Conservation (phyloP, 2,113 vertebrate genomes). For the Tautogolabrus adspersus region DNA sequence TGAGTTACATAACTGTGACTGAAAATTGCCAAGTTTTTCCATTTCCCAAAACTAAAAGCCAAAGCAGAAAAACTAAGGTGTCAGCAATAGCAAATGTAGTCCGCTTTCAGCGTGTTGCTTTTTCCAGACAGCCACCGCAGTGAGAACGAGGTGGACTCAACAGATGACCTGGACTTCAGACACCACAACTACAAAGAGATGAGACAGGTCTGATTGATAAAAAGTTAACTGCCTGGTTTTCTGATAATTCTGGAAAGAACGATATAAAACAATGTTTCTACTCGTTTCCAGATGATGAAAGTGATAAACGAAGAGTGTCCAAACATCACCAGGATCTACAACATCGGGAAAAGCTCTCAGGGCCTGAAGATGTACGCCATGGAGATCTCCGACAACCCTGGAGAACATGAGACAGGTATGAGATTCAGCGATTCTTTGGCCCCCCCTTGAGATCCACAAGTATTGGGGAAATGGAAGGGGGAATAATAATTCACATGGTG, state of each 20-base stretch:
- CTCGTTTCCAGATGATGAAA: conserved; percentile 92
- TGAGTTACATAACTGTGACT: neutral
- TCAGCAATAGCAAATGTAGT: neutral
- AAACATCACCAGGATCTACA: conserved; percentile 95
- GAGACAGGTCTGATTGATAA: conserved; percentile 88
- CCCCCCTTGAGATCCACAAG: no score
- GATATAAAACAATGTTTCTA: neutral
- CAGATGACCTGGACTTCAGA: conserved; percentile 91
- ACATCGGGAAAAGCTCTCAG: conserved; percentile 91
- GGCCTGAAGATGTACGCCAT: conserved; percentile 96
- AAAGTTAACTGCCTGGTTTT: neutral
- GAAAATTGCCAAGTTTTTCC: neutral
- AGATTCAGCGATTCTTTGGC: neutral
- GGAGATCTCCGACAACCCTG: conserved; percentile 95
- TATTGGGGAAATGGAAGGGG: no score
- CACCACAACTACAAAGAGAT: conserved; percentile 97
- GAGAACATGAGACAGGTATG: conserved; percentile 92
- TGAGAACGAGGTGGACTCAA: conserved; percentile 82
- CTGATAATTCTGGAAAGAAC: neutral
- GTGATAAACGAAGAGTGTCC: conserved; percentile 94
- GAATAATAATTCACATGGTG: no score
- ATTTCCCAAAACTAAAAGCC: neutral
- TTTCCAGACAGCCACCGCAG: conserved; percentile 73
- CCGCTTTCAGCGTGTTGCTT: neutral
- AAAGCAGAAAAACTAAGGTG: neutral